phyloP scores from a whole-genome alignment of 2,888 invertebrate species.

The Drosophila koepferae region DNA sequence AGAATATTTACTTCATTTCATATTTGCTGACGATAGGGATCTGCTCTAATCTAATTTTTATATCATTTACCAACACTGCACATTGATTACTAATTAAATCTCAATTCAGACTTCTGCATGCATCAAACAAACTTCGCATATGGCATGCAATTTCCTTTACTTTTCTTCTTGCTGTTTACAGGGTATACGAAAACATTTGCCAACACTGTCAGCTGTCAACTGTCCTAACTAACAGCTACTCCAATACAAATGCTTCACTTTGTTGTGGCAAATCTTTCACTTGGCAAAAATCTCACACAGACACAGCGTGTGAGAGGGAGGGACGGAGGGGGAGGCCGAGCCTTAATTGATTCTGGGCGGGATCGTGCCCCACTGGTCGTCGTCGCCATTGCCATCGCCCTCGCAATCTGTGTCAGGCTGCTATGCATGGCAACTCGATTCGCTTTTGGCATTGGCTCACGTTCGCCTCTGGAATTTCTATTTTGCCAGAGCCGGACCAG shows the following conservation, averaged over 20 bases:
- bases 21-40: background rate
- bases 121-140: background rate
- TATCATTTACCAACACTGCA: background rate
- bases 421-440: conserved; percentile 42
- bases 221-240: background rate
- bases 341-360: conserved; percentile 19
- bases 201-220: background rate
- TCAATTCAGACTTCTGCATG: background rate
- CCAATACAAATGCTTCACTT: background rate
- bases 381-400: conserved; percentile 43
- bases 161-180: background rate
- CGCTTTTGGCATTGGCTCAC: conserved; percentile 61
- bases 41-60: background rate
- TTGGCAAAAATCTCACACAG: conserved; percentile 3
- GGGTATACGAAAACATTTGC: background rate
- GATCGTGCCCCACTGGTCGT: conserved; percentile 20
- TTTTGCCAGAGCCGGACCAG: conserved; percentile 61
- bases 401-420: conserved; percentile 74
- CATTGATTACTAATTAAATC: too few relatives aligned
- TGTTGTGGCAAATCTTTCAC: conserved; percentile 10
- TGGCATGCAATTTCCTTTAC: background rate
- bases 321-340: background rate
- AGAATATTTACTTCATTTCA: too few relatives aligned
- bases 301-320: background rate
- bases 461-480: conserved; percentile 70